Conservation (phyloP, 2,888 invertebrate species). For the Theristus sp. region DNA sequence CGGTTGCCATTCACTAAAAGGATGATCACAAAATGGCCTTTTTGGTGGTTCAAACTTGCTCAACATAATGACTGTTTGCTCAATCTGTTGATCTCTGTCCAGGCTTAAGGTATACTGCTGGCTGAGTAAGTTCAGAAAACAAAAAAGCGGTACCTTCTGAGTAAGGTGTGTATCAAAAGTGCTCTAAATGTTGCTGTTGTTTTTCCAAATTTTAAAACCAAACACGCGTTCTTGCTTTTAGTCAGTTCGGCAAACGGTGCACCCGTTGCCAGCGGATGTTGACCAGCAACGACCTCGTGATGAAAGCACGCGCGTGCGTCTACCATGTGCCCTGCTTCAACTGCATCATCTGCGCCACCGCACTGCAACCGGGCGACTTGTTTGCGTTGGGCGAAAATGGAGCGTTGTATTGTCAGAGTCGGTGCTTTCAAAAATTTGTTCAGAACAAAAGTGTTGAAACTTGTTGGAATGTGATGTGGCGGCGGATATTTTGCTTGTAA, state of each 20-base stretch:
- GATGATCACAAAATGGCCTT: too few relatives aligned
- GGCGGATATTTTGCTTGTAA: neutral
- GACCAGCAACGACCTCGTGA: conserved; percentile 67
- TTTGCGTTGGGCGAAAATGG: conserved; percentile 63
- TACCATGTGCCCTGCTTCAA: conserved; percentile 77
- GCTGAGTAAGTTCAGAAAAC: too few relatives aligned
- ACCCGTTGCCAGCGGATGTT: conserved; percentile 65
- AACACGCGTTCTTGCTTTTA: conserved; percentile 36
- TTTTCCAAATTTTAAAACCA: neutral
- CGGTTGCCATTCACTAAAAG: too few relatives aligned
- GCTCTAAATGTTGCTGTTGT: too few relatives aligned
- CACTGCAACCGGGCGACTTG: conserved; percentile 67
- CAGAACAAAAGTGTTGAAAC: neutral
- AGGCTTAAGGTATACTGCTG: too few relatives aligned
- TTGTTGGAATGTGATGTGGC: conserved; percentile 5
- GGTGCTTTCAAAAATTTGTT: neutral
- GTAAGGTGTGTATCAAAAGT: too few relatives aligned
- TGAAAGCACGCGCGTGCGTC: conserved; percentile 66
- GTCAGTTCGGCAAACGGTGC: conserved; percentile 63
- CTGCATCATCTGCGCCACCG: conserved; percentile 60
- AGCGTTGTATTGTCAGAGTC: conserved; percentile 17
- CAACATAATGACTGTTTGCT: too few relatives aligned
- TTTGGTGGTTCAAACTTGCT: too few relatives aligned
- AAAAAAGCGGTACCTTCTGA: too few relatives aligned
- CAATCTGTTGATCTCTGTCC: too few relatives aligned